Conservation (phyloP, 2,888 invertebrate species). For the Sinohyriopsis cumingii region DNA sequence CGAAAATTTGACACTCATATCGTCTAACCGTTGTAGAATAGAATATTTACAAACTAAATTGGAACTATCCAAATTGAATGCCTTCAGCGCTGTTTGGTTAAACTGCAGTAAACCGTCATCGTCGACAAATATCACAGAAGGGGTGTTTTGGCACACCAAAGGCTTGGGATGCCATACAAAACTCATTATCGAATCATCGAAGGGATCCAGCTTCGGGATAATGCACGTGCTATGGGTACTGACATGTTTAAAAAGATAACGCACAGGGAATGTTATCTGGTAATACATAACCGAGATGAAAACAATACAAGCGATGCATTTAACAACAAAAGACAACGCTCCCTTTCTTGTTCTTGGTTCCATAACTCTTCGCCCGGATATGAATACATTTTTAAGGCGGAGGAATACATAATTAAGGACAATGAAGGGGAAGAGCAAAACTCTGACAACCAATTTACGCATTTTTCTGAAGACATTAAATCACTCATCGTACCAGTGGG, state of each 20-base stretch:
- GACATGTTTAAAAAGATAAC: constrained; percentile 29
- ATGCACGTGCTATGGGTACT: constrained; percentile 21
- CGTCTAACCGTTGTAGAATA: not conserved
- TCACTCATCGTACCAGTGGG: too few relatives aligned
- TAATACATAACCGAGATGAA: constrained; percentile 24
- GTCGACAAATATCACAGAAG: constrained; percentile 22
- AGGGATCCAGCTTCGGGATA: constrained; percentile 29
- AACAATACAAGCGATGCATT: constrained; percentile 6
- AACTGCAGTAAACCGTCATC: constrained; percentile 16
- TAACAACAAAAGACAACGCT: not conserved
- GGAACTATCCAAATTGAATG: not conserved
- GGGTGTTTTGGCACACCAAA: constrained; percentile 22
- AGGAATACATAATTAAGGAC: too few relatives aligned
- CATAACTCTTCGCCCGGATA: too few relatives aligned
- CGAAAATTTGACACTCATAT: not conserved
- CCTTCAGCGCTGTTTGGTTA: constrained; percentile 21
- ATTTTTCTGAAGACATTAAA: too few relatives aligned
- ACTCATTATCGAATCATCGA: constrained; percentile 30
- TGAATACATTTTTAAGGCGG: too few relatives aligned
- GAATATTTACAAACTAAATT: too few relatives aligned
- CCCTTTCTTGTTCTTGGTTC: too few relatives aligned
- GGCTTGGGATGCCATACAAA: constrained; percentile 41
- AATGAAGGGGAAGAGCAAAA: too few relatives aligned
- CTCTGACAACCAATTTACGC: too few relatives aligned
- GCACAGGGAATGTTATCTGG: constrained; percentile 31